Percentiles rank a stretch among this genome's conserved stretches.
Evolutionary conservation across 2,888 invertebrate species (phyloP).

Genomic region (Nysson spinosus): DNA sequence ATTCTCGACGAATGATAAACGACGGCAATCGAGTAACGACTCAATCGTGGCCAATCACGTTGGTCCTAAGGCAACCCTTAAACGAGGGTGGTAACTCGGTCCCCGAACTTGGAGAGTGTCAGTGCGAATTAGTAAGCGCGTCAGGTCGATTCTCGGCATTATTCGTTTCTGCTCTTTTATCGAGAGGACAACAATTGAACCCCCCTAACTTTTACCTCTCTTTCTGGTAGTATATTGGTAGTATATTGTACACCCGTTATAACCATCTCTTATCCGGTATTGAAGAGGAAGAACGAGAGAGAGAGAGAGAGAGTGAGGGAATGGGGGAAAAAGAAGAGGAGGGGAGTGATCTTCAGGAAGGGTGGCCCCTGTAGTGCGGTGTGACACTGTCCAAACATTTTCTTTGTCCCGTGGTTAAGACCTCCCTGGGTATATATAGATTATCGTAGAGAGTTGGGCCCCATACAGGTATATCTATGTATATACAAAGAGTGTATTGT

Average conservation of each 20-base stretch:
- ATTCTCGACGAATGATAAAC: too few relatives aligned
- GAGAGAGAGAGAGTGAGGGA: not conserved
- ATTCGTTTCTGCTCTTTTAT: slow-evolving; percentile 65
- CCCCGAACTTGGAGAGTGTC: slow-evolving; percentile 28
- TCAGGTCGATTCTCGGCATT: slow-evolving; percentile 47
- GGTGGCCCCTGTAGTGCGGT: slow-evolving; percentile 65
- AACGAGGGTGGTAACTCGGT: slow-evolving; percentile 29
- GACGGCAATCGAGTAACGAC: slow-evolving; percentile 35
- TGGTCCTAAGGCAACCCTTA: slow-evolving; percentile 24
- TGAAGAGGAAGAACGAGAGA: not conserved
- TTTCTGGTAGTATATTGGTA: too few relatives aligned
- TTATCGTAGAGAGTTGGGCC: slow-evolving; percentile 64
- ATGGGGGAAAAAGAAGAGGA: slow-evolving; percentile 38
- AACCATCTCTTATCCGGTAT: slow-evolving; percentile 19
- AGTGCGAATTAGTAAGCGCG: slow-evolving; percentile 45
- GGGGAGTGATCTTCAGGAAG: slow-evolving; percentile 65
- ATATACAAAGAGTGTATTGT: not conserved
- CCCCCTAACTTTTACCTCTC: slow-evolving; percentile 34
- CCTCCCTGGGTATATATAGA: slow-evolving; percentile 70
- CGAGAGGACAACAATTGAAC: slow-evolving; percentile 58
- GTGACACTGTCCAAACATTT: slow-evolving; percentile 77
- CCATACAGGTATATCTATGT: slow-evolving; percentile 16
- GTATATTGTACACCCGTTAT: slow-evolving; percentile 22
- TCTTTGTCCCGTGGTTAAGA: slow-evolving; percentile 76
- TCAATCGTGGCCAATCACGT: slow-evolving; percentile 36